Conservation (phyloP, 2,113 vertebrate genomes). For the Etheostoma spectabile region DNA sequence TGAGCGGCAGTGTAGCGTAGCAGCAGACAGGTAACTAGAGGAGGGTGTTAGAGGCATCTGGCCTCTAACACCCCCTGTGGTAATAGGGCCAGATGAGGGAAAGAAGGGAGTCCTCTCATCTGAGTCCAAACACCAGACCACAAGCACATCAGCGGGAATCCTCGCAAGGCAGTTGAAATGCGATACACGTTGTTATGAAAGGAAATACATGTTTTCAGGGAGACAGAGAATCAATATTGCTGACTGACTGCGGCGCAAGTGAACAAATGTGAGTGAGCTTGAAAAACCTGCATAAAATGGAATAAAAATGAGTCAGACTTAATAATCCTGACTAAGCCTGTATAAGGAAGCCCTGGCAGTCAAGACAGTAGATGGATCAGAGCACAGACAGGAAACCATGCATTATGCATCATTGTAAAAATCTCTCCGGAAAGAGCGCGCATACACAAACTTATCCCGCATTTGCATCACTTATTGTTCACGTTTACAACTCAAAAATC, state of each 20-base stretch:
- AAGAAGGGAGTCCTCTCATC: constrained; percentile 45
- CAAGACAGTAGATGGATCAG: constrained; percentile 81
- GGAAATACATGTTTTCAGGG: constrained; percentile 75
- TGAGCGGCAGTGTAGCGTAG: constrained; percentile 44
- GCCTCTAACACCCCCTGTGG: constrained; percentile 38
- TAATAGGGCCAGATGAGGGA: constrained; percentile 58
- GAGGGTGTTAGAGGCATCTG: constrained; percentile 25
- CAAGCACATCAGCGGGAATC: constrained; percentile 69
- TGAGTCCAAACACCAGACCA: constrained; percentile 61
- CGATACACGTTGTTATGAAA: constrained; percentile 66
- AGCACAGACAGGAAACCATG: constrained; percentile 77
- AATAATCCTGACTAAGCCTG: constrained; percentile 84
- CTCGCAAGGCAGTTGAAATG: constrained; percentile 66
- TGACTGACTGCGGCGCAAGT: constrained; percentile 73
- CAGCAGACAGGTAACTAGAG: constrained; percentile 63
- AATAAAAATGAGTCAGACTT: constrained; percentile 84
- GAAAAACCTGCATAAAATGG: constrained; percentile 78
- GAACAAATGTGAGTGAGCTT: constrained; percentile 75
- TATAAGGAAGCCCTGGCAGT: constrained; percentile 80
- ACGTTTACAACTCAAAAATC: constrained; percentile 51
- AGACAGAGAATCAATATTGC: constrained; percentile 77
- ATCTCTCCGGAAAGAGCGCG: constrained; percentile 58
- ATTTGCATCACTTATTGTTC: constrained; percentile 73
- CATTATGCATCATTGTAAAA: constrained; percentile 82
- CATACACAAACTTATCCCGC: constrained; percentile 26